These are phyloP conservation scores for Tauraco hartlaubi DNA, from an alignment of 2,797 vertebrate species.

Conservation along the genomic window DNA sequence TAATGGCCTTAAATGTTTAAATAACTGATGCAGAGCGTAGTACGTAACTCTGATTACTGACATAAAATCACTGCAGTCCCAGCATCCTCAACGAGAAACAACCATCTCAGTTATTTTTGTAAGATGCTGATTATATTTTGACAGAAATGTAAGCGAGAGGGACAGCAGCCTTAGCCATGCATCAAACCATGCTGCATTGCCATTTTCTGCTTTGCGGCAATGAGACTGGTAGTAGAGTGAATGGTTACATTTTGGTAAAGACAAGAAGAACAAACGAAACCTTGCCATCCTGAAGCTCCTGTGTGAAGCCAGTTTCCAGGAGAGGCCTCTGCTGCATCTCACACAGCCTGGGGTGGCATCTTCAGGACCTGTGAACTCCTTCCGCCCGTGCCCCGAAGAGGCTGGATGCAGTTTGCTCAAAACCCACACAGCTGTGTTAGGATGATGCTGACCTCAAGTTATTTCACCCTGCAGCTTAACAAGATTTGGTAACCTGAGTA, in stretches of 20 bases:
- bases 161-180: neutral
- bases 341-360: neutral
- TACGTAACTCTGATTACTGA: slow-evolving; percentile 6
- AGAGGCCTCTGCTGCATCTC: neutral
- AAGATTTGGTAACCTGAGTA: neutral
- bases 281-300: neutral
- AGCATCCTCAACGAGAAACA: neutral
- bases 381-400: accelerated
- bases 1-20: slow-evolving; percentile 10
- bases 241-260: neutral
- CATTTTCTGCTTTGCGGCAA: neutral
- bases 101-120: neutral
- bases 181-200: neutral
- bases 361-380: neutral
- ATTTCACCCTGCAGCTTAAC: neutral
- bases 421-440: neutral
- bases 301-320: neutral
- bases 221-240: neutral
- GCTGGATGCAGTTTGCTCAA: neutral
- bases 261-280: neutral
- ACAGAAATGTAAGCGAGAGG: neutral
- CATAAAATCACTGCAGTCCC: neutral
- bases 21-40: neutral
- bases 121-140: neutral
- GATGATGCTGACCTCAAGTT: neutral